These are phyloP conservation scores for Drepanosiphum platanoidis DNA, from an alignment of 2,888 invertebrate species.

Conservation along the genomic window DNA sequence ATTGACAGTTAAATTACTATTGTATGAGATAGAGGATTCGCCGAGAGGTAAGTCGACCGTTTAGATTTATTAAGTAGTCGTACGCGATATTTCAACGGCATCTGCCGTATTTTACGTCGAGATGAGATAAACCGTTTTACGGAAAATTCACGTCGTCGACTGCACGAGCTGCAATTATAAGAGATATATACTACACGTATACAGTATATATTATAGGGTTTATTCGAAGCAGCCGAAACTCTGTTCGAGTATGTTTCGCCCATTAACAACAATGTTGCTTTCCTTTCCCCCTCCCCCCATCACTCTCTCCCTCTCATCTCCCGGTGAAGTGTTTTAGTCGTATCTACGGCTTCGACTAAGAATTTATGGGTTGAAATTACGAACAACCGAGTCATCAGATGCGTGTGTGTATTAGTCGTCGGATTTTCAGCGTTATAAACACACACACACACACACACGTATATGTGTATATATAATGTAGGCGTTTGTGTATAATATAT, in stretches of 20 bases:
- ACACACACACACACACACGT: neutral
- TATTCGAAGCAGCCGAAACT: constrained; percentile 32
- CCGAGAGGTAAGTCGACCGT: neutral
- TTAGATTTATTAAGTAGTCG: constrained; percentile 43
- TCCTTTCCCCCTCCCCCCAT: neutral
- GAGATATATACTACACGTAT: neutral
- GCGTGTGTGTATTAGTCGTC: constrained; percentile 29
- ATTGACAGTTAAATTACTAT: constrained; percentile 1
- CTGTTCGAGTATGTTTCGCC: constrained; percentile 46
- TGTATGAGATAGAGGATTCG: neutral
- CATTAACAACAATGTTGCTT: constrained; percentile 45
- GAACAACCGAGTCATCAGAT: neutral
- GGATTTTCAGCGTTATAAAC: constrained; percentile 26
- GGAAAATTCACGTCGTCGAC: constrained; percentile 45
- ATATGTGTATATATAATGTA: neutral
- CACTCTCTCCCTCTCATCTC: constrained; percentile 1
- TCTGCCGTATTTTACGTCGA: neutral
- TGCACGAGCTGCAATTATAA: constrained; percentile 40
- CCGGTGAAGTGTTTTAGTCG: constrained; percentile 35
- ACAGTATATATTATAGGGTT: constrained; percentile 12
- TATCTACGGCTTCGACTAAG: constrained; percentile 16
- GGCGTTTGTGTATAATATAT: neutral
- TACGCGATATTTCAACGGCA: constrained; percentile 12
- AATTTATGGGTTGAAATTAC: constrained; percentile 44
- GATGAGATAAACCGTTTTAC: constrained; percentile 19